Evolutionary conservation across 30 jellyfish, hydroid and myxozoan species (phyloP), one percentile per base, ranked within the genome.

Genomic region (Turritopsis dohrnii): DNA sequence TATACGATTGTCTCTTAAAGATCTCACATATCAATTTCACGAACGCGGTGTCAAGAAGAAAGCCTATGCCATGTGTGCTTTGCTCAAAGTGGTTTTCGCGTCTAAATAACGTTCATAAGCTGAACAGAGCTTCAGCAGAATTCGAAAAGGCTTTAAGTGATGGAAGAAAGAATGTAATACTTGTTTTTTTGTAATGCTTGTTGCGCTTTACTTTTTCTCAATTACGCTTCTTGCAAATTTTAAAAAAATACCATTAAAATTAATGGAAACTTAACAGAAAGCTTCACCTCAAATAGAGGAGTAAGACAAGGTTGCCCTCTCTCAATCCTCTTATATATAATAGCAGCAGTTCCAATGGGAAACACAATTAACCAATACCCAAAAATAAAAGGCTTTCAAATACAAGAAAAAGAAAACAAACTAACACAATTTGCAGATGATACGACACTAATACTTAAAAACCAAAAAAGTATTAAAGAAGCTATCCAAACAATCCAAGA

Each of bases 251-350:
- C 0, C 9, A 0, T 75, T 1, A 1, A 23, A 26, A 75, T 23
- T 24, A 75, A 75, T 65, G 83, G 72, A 0, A 21, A 24, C 54
- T 21, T 24, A 30, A 23, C 83, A 16, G 54, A 26, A 75, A 75
- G 23, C 8, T 1, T 75, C 1, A 21, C 26, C 26, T 21, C 29
- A 16, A 31, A 16, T 0, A 75, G 71, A 30, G 83, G 83, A 18
- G 65, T 75, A 75, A 75, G 83, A 24, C 83, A 75, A 0, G 83
- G 83, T 9, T 75, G 83, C 71, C 71, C 83, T 21, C 83, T 75
- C n/a, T 75, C 72, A 17, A 26, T 23, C 28, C 52, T 30, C 8
- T 65, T 75, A 75, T 75, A 75, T 21, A 30, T 16, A 1, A 26
- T 75, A 26, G 65, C 21, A 0, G 83, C 83, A 19, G 72, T 23